Evolutionary conservation across 2,888 invertebrate species (phyloP).

Genomic region (Cephus nigrinus): DNA sequence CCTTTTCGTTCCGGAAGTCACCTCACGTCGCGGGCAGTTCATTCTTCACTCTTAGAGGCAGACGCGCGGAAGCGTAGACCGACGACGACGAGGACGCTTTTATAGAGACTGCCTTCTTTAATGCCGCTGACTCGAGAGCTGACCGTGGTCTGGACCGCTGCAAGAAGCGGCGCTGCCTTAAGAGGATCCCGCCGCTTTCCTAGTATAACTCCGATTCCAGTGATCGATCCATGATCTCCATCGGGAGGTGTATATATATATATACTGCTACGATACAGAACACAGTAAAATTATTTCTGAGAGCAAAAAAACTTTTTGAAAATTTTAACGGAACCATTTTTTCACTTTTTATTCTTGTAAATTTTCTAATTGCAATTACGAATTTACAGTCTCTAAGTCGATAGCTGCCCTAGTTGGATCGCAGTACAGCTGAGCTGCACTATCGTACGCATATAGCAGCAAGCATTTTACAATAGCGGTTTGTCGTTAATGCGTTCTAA

Average conservation of each 20-base stretch:
- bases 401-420: background rate
- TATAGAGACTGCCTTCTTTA: conserved; percentile 6
- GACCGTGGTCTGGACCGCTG: conserved; percentile 13
- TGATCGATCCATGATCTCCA: conserved; percentile 22
- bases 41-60: conserved; percentile 46
- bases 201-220: conserved; percentile 35
- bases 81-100: conserved; percentile 8
- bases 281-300: background rate
- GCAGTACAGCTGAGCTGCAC: background rate
- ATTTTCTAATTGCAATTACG: too few relatives aligned
- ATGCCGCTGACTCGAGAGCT: background rate
- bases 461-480: background rate
- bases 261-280: background rate
- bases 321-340: background rate
- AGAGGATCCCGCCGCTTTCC: conserved; percentile 47
- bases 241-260: background rate
- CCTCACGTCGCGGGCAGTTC: conserved; percentile 48
- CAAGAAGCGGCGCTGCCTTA: conserved; percentile 48
- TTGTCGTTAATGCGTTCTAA: conserved; percentile 3
- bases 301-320: background rate
- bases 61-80: conserved; percentile 9
- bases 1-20: conserved; percentile 38
- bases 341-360: too few relatives aligned
- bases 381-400: too few relatives aligned
- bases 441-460: background rate